These are phyloP conservation scores for Eilema caniola DNA, from an alignment of 2,888 invertebrate species.

Conservation along the genomic window DNA sequence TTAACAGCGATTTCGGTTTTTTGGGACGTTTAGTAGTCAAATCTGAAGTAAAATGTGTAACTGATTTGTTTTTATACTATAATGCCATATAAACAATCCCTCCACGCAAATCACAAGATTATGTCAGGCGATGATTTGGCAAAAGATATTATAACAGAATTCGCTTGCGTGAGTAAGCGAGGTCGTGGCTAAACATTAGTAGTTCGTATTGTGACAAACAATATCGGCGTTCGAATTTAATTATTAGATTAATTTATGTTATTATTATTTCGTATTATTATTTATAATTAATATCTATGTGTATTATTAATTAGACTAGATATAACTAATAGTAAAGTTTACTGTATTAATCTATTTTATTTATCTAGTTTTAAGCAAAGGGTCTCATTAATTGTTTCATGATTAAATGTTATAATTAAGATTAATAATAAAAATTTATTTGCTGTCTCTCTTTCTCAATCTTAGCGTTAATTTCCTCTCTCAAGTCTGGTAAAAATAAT, in stretches of 20 bases:
- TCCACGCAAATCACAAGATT: background rate
- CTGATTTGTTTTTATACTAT: background rate
- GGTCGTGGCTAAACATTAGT: background rate
- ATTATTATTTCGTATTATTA: background rate
- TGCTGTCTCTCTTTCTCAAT: too few relatives aligned
- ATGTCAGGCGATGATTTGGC: background rate
- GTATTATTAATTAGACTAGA: background rate
- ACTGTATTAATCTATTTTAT: background rate
- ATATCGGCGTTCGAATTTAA: background rate
- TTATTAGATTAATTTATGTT: background rate
- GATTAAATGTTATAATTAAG: too few relatives aligned
- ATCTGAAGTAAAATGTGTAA: background rate
- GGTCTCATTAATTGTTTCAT: background rate
- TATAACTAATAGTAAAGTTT: background rate
- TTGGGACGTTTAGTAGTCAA: background rate
- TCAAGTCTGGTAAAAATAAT: too few relatives aligned
- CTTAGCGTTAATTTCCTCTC: too few relatives aligned
- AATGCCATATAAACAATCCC: background rate
- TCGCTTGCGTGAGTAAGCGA: background rate
- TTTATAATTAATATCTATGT: background rate
- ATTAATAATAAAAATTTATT: too few relatives aligned
- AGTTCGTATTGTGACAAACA: background rate
- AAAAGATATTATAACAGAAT: background rate
- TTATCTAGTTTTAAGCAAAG: background rate
- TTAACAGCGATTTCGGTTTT: background rate